Evolutionary conservation across 2,113 vertebrate species (phyloP).

Genomic region (Hyperoodon ampullatus): DNA sequence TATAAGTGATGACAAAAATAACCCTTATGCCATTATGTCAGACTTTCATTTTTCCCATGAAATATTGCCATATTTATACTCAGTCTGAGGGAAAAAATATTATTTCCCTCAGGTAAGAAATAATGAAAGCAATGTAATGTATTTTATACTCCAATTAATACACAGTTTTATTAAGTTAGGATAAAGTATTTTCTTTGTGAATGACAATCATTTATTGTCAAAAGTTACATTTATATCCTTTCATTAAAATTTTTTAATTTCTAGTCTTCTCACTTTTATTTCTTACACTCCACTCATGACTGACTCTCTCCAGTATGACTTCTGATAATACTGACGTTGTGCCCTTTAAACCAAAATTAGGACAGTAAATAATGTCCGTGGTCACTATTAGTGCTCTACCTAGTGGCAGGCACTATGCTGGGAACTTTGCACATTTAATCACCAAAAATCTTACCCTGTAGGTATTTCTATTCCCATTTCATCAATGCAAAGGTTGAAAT

Average conservation of each 20-base stretch:
- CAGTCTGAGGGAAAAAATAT: neutral
- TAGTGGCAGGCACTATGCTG: neutral
- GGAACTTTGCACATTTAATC: neutral
- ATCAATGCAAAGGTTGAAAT: neutral
- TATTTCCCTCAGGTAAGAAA: neutral
- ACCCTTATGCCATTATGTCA: neutral
- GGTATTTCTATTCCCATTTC: neutral
- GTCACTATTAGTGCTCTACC: neutral
- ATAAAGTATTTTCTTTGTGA: neutral
- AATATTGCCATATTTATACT: neutral
- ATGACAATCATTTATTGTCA: neutral
- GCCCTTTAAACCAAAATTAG: neutral
- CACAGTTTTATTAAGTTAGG: neutral
- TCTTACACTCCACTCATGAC: neutral
- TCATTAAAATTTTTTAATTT: constrained; percentile 6
- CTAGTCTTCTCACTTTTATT: neutral
- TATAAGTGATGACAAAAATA: constrained; percentile 2
- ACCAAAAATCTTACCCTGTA: neutral
- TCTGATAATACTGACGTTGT: neutral
- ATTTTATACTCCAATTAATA: constrained; percentile 6
- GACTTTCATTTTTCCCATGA: neutral
- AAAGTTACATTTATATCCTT: neutral
- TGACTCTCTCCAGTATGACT: neutral
- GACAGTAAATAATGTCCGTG: neutral
- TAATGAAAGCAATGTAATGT: neutral